A percentile compares a stretch with the other conserved stretches of the same genome.
Conservation (phyloP, 2,113 vertebrate genomes). For the Ailuropoda melanoleuca region DNA sequence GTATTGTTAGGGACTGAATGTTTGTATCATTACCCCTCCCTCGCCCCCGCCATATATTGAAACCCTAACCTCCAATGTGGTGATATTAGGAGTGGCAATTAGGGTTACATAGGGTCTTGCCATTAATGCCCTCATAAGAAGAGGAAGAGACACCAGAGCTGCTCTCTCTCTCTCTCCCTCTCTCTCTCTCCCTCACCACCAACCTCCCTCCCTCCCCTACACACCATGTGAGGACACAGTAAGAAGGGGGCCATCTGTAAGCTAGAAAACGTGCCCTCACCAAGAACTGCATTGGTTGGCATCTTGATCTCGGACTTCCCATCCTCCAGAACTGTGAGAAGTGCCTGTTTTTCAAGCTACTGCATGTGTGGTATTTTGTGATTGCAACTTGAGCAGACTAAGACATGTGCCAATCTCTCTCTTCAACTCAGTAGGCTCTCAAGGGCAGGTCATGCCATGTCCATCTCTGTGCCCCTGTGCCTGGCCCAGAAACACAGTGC, state of each 20-base stretch:
- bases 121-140: not conserved
- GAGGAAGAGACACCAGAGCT: not conserved
- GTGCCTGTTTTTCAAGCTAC: not conserved
- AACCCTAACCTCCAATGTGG: not conserved
- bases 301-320: not conserved
- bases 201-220: not conserved
- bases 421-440: too few relatives aligned
- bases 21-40: not conserved
- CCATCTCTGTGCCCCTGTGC: not conserved
- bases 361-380: not conserved
- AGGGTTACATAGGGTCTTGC: not conserved
- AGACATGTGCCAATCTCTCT: not conserved
- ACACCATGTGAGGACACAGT: not conserved
- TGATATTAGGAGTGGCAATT: not conserved
- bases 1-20: not conserved
- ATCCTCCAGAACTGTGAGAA: not conserved
- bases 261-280: not conserved
- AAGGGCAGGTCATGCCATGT: not conserved
- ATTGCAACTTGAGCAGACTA: not conserved
- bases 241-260: not conserved
- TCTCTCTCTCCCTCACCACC: fast-evolving
- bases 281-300: not conserved
- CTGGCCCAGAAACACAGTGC: not conserved
- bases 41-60: not conserved
- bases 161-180: not conserved